Percentiles rank a stretch among this genome's conserved stretches.
phyloP scores from a whole-genome alignment of 2,113 vertebrate species.

The Canis aureus region DNA sequence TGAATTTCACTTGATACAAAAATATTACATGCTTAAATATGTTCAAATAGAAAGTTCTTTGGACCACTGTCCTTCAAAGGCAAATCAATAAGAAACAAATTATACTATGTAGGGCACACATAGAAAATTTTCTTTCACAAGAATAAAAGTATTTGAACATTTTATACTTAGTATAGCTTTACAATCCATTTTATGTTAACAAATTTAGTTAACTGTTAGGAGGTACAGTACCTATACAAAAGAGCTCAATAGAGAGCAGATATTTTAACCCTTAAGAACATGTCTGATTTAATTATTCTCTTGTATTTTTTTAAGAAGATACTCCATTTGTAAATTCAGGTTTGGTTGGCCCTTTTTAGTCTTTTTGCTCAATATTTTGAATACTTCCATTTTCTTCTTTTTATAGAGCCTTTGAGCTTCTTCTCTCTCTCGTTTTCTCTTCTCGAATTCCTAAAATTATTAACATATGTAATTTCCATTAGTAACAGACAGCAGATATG shows the following conservation, averaged over 20 bases:
- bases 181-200: not conserved
- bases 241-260: not conserved
- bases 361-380: conserved; percentile 94
- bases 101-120: not conserved
- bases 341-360: conserved; percentile 98
- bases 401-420: conserved; percentile 93
- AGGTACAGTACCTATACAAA: not conserved
- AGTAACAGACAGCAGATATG: conserved; percentile 23
- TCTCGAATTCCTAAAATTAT: conserved; percentile 91
- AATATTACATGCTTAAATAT: not conserved
- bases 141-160: conserved; percentile 55
- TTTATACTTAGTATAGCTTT: not conserved
- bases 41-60: not conserved
- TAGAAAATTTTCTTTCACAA: conserved; percentile 5
- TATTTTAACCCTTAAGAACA: not conserved
- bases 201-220: not conserved
- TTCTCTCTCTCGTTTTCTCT: conserved; percentile 91
- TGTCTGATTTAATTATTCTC: conserved; percentile 76
- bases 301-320: conserved; percentile 97
- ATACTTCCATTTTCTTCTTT: conserved; percentile 94
- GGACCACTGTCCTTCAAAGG: not conserved
- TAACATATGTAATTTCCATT: not conserved
- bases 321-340: conserved; percentile 97
- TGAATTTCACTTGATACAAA: not conserved
- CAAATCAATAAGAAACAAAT: conserved; percentile 54